phyloP scores from a whole-genome alignment of 2,797 vertebrate genomes.

The Microctenopoma lineatum region DNA sequence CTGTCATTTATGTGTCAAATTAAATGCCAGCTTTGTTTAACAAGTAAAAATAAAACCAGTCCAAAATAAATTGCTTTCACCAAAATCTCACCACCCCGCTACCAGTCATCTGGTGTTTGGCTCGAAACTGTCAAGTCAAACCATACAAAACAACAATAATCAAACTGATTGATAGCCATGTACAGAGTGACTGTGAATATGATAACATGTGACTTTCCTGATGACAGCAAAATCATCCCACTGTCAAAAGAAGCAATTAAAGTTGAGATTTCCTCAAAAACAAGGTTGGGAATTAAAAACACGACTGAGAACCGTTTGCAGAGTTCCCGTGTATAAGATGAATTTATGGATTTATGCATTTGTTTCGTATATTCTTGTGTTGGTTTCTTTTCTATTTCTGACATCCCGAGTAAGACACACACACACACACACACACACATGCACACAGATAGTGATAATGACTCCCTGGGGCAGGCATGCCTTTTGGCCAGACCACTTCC shows the following conservation, averaged over 20 bases:
- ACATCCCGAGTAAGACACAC: background rate
- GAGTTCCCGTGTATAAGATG: too few species aligned
- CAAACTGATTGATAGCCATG: slow-evolving; percentile 20
- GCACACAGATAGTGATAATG: slow-evolving; percentile 55
- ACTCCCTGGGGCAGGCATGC: slow-evolving; percentile 62
- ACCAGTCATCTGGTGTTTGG: slow-evolving; percentile 22
- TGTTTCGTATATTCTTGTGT: background rate
- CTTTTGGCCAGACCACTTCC: slow-evolving; percentile 73
- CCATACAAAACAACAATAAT: slow-evolving; percentile 18
- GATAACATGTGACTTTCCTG: slow-evolving; percentile 12
- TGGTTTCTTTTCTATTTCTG: background rate
- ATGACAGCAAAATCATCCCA: slow-evolving; percentile 6
- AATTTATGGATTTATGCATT: background rate
- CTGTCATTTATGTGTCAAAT: slow-evolving; percentile 57
- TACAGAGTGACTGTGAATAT: slow-evolving; percentile 19
- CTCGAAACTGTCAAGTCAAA: slow-evolving; percentile 38
- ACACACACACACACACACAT: background rate
- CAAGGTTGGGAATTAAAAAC: too few species aligned
- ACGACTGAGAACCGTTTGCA: too few species aligned
- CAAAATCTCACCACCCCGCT: slow-evolving; percentile 2
- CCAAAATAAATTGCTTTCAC: slow-evolving; percentile 51
- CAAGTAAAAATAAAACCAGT: slow-evolving; percentile 38
- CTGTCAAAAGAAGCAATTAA: slow-evolving; percentile 10
- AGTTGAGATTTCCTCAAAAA: background rate
- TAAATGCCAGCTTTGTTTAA: slow-evolving; percentile 46